These are phyloP conservation scores for Lasioglossum albipes DNA, from an alignment of 1,140 invertebrate genomes.

Conservation along the genomic window DNA sequence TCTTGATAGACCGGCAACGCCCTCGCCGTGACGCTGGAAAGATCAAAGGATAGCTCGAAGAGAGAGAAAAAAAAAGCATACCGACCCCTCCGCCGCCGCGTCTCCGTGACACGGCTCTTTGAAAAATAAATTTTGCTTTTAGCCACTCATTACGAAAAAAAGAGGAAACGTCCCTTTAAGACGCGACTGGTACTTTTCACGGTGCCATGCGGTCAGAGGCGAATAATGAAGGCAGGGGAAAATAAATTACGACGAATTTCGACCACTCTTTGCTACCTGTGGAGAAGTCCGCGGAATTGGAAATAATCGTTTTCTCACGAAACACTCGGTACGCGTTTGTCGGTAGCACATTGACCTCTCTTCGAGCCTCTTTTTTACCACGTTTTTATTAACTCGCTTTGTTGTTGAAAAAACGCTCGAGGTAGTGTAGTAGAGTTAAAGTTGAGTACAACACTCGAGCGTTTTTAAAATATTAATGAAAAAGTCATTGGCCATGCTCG, in stretches of 20 bases:
- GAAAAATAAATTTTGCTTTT: conserved; percentile 29
- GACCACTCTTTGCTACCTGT: not conserved
- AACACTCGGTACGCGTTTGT: too few species aligned
- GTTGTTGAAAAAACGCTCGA: too few species aligned
- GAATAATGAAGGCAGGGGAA: not conserved
- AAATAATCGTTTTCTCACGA: too few species aligned
- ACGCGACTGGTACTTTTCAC: not conserved
- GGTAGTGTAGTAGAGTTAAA: too few species aligned
- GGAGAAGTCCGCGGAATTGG: not conserved
- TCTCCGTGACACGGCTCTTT: not conserved
- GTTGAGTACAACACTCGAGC: too few species aligned
- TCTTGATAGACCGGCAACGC: conserved; percentile 3
- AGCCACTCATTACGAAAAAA: conserved; percentile 3
- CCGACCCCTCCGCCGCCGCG: not conserved
- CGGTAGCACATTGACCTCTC: too few species aligned
- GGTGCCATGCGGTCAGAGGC: not conserved
- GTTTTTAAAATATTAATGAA: too few species aligned
- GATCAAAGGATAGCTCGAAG: conserved; percentile 34
- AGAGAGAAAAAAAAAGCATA: not conserved
- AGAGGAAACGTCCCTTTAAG: not conserved
- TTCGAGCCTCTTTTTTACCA: too few species aligned
- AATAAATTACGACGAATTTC: not conserved
- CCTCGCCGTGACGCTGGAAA: conserved; percentile 12
- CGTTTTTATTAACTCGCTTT: too few species aligned
- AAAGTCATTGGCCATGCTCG: too few species aligned